Percentiles rank a stretch among this genome's conserved stretches.
These are phyloP conservation scores for Oscheius myriophilus DNA, from an alignment of 2,888 invertebrate species.

Conservation along the genomic window DNA sequence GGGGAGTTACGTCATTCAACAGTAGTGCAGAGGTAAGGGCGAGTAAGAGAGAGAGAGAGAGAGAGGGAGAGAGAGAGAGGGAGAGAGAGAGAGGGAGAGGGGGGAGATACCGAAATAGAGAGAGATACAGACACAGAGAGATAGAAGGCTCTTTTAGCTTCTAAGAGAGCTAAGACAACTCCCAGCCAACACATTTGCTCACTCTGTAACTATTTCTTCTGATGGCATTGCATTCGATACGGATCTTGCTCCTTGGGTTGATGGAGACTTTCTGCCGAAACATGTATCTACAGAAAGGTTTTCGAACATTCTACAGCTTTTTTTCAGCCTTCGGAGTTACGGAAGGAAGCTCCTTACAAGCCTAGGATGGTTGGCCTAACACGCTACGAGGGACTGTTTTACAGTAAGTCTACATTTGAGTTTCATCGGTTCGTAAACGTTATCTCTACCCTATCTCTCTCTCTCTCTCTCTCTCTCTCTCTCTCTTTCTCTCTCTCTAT, in stretches of 20 bases:
- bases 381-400: slow-evolving; percentile 41
- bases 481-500: too few species aligned
- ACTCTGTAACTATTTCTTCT: slow-evolving; percentile 15
- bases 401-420: slow-evolving; percentile 21
- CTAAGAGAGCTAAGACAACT: slow-evolving; percentile 42
- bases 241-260: slow-evolving; percentile 25
- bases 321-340: slow-evolving; percentile 22
- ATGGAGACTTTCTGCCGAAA: slow-evolving; percentile 40
- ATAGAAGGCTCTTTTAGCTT: slow-evolving; percentile 19
- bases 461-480: too few species aligned
- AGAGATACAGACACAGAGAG: too few species aligned
- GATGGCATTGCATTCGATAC: neutral
- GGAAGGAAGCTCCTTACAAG: slow-evolving; percentile 45
- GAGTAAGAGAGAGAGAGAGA: too few species aligned
- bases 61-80: too few species aligned
- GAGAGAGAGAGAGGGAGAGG: too few species aligned
- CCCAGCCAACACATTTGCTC: slow-evolving; percentile 41
- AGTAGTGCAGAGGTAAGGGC: neutral
- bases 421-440: too few species aligned
- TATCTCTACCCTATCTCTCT: too few species aligned
- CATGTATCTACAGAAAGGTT: neutral
- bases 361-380: slow-evolving; percentile 44
- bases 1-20: slow-evolving; percentile 18
- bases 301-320: neutral
- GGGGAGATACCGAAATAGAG: too few species aligned